These are phyloP conservation scores for Miichthys miiuy DNA, from an alignment of 2,797 vertebrate genomes.

Conservation along the genomic window DNA sequence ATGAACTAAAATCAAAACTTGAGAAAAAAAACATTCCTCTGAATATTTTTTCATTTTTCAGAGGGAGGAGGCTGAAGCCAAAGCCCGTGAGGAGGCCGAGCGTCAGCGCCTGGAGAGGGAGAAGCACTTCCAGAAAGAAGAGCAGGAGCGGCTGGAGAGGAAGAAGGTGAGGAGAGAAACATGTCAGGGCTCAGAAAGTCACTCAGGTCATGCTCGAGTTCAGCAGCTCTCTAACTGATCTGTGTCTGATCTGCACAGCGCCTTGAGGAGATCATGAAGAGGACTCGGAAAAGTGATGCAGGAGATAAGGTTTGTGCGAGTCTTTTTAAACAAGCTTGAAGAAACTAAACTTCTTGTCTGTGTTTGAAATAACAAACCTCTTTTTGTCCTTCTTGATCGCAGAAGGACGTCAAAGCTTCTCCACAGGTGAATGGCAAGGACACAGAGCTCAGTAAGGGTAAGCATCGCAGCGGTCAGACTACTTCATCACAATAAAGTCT, in stretches of 20 bases:
- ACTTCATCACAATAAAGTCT: background rate
- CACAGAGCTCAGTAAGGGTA: constrained; percentile 64
- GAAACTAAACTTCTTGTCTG: background rate
- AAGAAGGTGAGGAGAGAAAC: constrained; percentile 86
- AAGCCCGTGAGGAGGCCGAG: constrained; percentile 91
- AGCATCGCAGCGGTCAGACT: background rate
- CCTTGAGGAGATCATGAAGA: constrained; percentile 98
- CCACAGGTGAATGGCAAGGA: constrained; percentile 80
- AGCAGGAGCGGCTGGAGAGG: constrained; percentile 94
- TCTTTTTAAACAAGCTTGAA: background rate
- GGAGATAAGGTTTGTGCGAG: constrained; percentile 87
- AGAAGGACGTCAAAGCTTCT: constrained; percentile 81
- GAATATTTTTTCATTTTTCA: constrained; percentile 55
- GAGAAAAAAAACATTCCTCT: too few species aligned
- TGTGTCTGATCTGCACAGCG: constrained; percentile 83
- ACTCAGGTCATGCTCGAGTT: background rate
- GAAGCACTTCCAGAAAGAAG: constrained; percentile 97
- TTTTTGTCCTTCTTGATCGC: constrained; percentile 45
- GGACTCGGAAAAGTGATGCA: constrained; percentile 92
- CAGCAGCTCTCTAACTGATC: background rate
- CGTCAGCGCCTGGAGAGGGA: constrained; percentile 93
- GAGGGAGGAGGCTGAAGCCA: constrained; percentile 92
- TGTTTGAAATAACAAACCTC: too few species aligned
- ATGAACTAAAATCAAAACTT: background rate
- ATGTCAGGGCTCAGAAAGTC: constrained; percentile 18